Percentiles rank a stretch among this genome's conserved stretches.
Evolutionary conservation across 2,113 vertebrate genomes (phyloP).

Genomic region (Oreochromis tanganicae): DNA sequence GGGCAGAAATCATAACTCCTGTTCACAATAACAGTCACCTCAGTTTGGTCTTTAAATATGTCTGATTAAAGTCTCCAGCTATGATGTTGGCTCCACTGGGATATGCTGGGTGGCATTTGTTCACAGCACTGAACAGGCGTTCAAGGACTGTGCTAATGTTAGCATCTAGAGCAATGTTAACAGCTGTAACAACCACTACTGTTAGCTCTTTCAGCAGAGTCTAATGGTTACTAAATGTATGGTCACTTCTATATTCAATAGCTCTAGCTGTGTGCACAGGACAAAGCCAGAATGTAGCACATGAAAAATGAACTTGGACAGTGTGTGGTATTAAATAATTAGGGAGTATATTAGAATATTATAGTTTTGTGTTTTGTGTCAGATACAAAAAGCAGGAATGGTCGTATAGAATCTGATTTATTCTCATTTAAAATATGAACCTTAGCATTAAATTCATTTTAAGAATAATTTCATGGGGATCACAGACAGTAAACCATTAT

Average conservation of each 20-base stretch:
- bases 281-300: neutral
- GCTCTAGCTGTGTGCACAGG: neutral
- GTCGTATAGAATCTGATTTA: neutral
- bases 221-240: neutral
- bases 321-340: neutral
- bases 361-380: neutral
- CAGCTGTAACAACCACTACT: neutral
- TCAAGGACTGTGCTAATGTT: neutral
- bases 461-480: neutral
- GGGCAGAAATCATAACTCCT: neutral
- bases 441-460: neutral
- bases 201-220: neutral
- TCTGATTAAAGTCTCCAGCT: neutral
- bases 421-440: neutral
- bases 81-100: neutral
- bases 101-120: neutral
- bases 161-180: neutral
- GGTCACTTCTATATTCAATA: neutral
- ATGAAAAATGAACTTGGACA: neutral
- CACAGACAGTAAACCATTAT: neutral
- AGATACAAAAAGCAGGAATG: neutral
- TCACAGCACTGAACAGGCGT: neutral
- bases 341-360: neutral
- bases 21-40: neutral
- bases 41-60: neutral